Base-by-base conservation (phyloP, 2,113 vertebrate genomes). In the Neotoma lepida region DNA sequence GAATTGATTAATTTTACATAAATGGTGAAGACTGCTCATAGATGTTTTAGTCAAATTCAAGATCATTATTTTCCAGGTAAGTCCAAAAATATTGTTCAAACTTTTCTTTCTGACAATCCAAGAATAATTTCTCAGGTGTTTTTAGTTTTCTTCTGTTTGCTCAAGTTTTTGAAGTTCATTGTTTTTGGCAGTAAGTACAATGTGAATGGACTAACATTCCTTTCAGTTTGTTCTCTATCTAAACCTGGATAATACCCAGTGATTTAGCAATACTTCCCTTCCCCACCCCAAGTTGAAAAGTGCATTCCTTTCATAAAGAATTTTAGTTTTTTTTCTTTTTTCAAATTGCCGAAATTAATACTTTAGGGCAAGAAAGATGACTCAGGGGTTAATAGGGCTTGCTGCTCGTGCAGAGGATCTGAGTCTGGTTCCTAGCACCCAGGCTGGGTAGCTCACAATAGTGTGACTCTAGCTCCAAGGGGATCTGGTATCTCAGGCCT, bases 291-390 rank as follows among this genome's bases (percentile, higher is more conserved):
- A 92, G 76, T 3, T 88, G 91, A 87, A 95, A 95, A 78, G 90
- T 58, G 58, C 28, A 85, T 80, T 88, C 77, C 51, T 89, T 90
- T 92, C 88, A 94, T n/a, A 94, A 95, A 96, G n/a, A 94, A 95
- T 77, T 95, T 91, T 80, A 80, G 20, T 46, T 18, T 51, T 13
- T 33, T 70, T 70, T 39, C 8, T 70, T 90, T 94, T 22, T 87
- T 87, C 14, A 92, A 86, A 92, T 56, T 56, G 66, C 89, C 91
- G 77, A 93, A 94, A 93, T 93, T 58, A 96, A 91, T 91, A 88
- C 20, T 49, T 92, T 28, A 84, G 81, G 39, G 26, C 56, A 63
- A 28, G 56, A 84, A 41, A 84, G 39, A 63, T 84, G 15, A 63
- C 26, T 84, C n/a, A 80, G 26, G 56, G 56, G 14, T 63, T 84